phyloP scores from a whole-genome alignment of 2,888 invertebrate species.

The Caradrina kadenii region DNA sequence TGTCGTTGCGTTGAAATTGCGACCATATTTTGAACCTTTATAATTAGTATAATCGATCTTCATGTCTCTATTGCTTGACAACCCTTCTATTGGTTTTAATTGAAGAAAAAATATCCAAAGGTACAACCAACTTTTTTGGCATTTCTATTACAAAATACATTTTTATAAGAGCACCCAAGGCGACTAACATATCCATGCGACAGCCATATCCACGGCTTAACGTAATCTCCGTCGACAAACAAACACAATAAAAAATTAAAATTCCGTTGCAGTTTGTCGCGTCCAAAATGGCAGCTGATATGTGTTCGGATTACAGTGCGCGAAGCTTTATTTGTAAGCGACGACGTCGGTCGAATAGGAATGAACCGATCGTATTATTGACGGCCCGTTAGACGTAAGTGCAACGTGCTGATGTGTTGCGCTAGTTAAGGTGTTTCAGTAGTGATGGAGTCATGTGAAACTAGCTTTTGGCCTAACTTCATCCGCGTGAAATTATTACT shows the following conservation, averaged over 20 bases:
- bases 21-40: too few species aligned
- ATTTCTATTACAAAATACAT: not conserved
- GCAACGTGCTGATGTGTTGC: constrained; percentile 32
- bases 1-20: too few species aligned
- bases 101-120: too few species aligned
- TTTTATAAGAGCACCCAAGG: not conserved
- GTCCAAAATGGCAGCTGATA: constrained; percentile 60
- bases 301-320: constrained; percentile 61
- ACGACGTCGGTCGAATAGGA: constrained; percentile 61
- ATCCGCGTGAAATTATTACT: too few species aligned
- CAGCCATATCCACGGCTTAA: constrained; percentile 26
- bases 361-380: constrained; percentile 62
- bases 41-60: too few species aligned
- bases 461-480: too few species aligned
- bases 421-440: not conserved
- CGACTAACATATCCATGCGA: not conserved
- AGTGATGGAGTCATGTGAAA: too few species aligned
- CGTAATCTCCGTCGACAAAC: constrained; percentile 30
- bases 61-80: too few species aligned
- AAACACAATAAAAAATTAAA: constrained; percentile 60
- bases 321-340: constrained; percentile 61
- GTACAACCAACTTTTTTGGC: too few species aligned
- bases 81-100: too few species aligned
- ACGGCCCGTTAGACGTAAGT: constrained; percentile 53
- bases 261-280: constrained; percentile 57